Evolutionary conservation across 2,888 invertebrate species (phyloP).

Genomic region (Caradrina kadenii): DNA sequence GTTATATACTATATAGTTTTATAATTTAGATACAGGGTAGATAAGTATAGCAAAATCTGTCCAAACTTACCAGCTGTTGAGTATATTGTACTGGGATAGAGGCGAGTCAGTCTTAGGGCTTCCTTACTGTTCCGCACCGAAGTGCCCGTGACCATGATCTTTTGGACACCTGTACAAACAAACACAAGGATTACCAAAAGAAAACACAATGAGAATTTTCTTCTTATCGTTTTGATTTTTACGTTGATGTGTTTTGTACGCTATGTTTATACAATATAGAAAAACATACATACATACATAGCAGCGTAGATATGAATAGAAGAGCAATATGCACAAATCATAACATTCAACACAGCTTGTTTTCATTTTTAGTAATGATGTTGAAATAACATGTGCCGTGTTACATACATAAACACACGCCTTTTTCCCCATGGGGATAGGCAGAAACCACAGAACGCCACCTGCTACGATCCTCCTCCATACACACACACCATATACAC

Average conservation of each 20-base stretch:
- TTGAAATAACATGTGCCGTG: neutral
- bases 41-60: no score
- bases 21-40: no score
- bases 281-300: neutral
- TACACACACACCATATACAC: no score
- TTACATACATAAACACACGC: no score
- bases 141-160: constrained; percentile 98
- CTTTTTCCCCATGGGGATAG: no score
- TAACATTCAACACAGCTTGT: constrained; percentile 19
- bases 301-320: neutral
- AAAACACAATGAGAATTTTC: neutral
- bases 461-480: no score
- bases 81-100: constrained; percentile 97
- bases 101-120: constrained; percentile 96
- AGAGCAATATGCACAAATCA: constrained; percentile 13
- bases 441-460: no score
- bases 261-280: neutral
- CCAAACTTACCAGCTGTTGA: constrained; percentile 96
- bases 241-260: no score
- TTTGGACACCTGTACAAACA: constrained; percentile 94
- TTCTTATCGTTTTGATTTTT: no score
- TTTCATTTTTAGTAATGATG: constrained; percentile 16
- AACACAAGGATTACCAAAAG: neutral
- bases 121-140: constrained; percentile 97
- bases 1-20: no score